phyloP scores from a whole-genome alignment of 2,113 vertebrate species.

The Apeltes quadracus region DNA sequence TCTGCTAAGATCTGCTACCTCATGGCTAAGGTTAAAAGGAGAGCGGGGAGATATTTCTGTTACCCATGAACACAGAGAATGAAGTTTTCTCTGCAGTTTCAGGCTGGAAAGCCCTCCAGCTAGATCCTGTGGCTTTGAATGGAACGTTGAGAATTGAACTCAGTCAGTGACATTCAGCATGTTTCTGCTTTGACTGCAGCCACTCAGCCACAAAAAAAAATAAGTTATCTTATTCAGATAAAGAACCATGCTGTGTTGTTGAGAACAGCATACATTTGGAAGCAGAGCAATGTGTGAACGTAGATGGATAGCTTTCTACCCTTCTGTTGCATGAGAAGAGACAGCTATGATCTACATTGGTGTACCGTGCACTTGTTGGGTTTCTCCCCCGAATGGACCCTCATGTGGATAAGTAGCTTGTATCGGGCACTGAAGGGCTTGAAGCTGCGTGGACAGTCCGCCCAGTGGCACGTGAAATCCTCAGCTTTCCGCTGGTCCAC shows the following conservation, averaged over 20 bases:
- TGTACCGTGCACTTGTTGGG: conserved; percentile 96
- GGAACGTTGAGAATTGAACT: conserved; percentile 31
- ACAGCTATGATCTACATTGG: conserved; percentile 54
- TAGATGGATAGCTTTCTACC: not conserved
- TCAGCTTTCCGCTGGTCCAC: conserved; percentile 94
- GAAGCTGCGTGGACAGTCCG: conserved; percentile 87
- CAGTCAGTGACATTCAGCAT: conserved; percentile 32
- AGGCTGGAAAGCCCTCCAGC: conserved; percentile 38
- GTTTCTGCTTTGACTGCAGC: conserved; percentile 36
- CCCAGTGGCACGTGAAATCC: conserved; percentile 96
- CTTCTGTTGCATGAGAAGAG: conserved; percentile 2
- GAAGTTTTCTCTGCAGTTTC: conserved; percentile 25
- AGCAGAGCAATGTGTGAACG: not conserved
- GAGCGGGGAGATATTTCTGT: conserved; percentile 37
- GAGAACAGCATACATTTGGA: not conserved
- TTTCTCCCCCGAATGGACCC: conserved; percentile 97
- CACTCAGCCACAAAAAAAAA: not conserved
- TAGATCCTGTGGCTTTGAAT: conserved; percentile 36
- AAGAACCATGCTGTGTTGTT: conserved; percentile 1
- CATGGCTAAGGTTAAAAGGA: conserved; percentile 48
- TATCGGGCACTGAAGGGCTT: conserved; percentile 97
- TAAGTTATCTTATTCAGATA: conserved; percentile 8
- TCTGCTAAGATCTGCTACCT: conserved; percentile 73
- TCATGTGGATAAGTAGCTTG: conserved; percentile 98
- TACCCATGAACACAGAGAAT: conserved; percentile 49